These are phyloP conservation scores for Drosophila recens DNA, from an alignment of 2,888 invertebrate species.

Conservation along the genomic window DNA sequence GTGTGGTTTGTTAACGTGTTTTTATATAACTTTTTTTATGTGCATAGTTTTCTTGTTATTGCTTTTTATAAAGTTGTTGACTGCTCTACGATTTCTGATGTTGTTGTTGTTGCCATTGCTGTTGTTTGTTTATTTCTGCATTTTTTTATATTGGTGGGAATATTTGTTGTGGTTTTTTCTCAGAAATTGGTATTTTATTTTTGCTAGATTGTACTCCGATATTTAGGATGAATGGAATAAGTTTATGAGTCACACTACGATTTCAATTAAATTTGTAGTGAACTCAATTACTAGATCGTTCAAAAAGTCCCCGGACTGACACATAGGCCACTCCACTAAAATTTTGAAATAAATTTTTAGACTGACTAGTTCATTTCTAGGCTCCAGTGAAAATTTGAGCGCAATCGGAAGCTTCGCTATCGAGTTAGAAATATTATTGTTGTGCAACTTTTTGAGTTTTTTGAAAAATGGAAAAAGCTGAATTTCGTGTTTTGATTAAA, in stretches of 20 bases:
- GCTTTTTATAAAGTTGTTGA: constrained; percentile 58
- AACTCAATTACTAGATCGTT: too few relatives aligned
- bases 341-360: too few relatives aligned
- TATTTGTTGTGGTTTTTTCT: constrained; percentile 43
- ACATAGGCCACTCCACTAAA: too few relatives aligned
- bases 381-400: too few relatives aligned
- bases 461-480: too few relatives aligned
- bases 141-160: constrained; percentile 58
- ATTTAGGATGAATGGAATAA: constrained; percentile 49
- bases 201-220: constrained; percentile 30
- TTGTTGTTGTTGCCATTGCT: constrained; percentile 18
- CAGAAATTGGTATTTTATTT: constrained; percentile 56
- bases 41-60: constrained; percentile 61
- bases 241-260: constrained; percentile 51
- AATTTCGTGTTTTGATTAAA: too few relatives aligned
- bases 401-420: too few relatives aligned
- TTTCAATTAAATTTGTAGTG: neutral
- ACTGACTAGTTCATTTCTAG: too few relatives aligned
- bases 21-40: constrained; percentile 74
- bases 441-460: too few relatives aligned
- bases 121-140: constrained; percentile 58
- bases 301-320: too few relatives aligned
- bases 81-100: constrained; percentile 24
- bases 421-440: too few relatives aligned
- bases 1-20: constrained; percentile 62